phyloP scores from a whole-genome alignment of 2,797 vertebrate genomes.

The Phataginus tetradactyla region DNA sequence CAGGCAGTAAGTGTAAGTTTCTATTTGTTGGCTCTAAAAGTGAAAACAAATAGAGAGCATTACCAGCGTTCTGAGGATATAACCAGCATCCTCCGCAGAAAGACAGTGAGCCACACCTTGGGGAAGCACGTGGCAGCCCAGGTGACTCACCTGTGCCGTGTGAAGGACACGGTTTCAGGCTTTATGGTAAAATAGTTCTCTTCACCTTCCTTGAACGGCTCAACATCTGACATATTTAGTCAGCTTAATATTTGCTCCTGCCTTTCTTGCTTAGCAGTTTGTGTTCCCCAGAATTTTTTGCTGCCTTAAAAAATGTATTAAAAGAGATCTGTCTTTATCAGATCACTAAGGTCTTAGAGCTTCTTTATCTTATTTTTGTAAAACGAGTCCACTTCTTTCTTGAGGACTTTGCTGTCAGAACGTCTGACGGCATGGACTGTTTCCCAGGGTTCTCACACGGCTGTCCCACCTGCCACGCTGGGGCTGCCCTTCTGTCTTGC shows the following conservation, averaged over 20 bases:
- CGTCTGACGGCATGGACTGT: neutral
- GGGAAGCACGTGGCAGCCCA: neutral
- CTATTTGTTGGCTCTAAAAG: neutral
- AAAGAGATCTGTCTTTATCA: neutral
- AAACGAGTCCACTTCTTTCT: neutral
- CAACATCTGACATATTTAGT: neutral
- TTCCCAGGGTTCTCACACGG: neutral
- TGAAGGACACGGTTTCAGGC: neutral
- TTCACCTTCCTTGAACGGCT: neutral
- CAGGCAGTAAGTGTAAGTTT: neutral
- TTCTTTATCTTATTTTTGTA: neutral
- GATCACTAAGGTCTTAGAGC: neutral
- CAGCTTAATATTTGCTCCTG: neutral
- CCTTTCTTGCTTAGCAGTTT: neutral
- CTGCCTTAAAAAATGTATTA: neutral
- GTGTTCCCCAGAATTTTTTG: neutral
- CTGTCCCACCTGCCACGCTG: neutral
- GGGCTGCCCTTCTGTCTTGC: no score
- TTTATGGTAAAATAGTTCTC: neutral
- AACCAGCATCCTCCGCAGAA: fast-evolving
- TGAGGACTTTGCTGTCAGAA: neutral
- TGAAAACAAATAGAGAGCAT: neutral
- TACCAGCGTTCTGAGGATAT: neutral
- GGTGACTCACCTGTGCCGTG: neutral
- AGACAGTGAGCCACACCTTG: fast-evolving